phyloP scores from a whole-genome alignment of 2,797 vertebrate species.

The Trachops cirrhosus region DNA sequence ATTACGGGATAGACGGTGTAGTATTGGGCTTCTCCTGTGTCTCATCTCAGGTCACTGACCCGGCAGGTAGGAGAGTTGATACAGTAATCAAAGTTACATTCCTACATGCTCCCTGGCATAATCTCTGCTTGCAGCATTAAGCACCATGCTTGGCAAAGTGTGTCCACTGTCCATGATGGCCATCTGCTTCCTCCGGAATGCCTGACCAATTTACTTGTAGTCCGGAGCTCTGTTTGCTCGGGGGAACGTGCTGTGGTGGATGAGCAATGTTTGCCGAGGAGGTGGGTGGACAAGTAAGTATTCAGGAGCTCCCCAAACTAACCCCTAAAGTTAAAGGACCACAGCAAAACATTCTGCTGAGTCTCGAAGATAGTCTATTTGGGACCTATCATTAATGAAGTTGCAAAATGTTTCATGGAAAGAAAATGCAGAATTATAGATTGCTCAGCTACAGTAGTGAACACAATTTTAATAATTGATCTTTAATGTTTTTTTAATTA shows the following conservation, averaged over 20 bases:
- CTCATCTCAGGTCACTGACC: not conserved
- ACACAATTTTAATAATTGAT: not conserved
- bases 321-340: not conserved
- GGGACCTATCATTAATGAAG: not conserved
- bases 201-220: not conserved
- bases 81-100: not conserved
- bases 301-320: not conserved
- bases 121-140: not conserved
- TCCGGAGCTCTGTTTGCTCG: not conserved
- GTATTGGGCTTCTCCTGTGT: not conserved
- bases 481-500: not conserved
- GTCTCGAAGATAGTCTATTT: not conserved
- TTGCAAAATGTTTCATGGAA: not conserved
- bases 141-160: not conserved
- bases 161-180: not conserved
- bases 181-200: not conserved
- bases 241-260: not conserved
- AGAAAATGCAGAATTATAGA: not conserved
- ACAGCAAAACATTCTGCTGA: not conserved
- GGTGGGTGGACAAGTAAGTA: not conserved
- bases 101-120: rapidly evolving
- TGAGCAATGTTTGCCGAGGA: not conserved
- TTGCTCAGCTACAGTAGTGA: not conserved
- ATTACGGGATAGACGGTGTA: not conserved
- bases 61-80: not conserved